phyloP scores from a whole-genome alignment of 2,797 vertebrate species.

The Cercopithecus diana region DNA sequence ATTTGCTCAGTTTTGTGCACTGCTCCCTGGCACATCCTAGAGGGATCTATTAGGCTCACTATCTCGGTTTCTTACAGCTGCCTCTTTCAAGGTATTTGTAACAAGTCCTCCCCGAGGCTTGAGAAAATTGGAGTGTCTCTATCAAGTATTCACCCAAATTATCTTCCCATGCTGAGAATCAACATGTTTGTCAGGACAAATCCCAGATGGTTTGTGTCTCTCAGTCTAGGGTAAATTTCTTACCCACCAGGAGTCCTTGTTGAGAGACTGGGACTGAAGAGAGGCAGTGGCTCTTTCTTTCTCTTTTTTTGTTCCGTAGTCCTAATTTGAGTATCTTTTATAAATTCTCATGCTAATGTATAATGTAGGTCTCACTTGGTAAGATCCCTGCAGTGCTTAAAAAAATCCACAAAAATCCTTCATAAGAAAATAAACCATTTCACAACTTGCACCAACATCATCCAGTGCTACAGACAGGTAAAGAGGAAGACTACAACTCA shows the following conservation, averaged over 20 bases:
- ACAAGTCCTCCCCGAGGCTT: neutral
- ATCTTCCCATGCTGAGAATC: neutral
- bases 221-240: neutral
- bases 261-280: neutral
- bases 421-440: conserved; percentile 24
- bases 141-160: conserved; percentile 5
- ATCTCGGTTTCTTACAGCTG: neutral
- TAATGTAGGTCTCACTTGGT: neutral
- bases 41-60: neutral
- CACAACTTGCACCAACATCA: neutral
- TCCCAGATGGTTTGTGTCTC: neutral
- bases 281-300: neutral
- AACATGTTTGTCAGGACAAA: neutral
- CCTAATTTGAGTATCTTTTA: neutral
- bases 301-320: neutral
- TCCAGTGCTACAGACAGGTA: neutral
- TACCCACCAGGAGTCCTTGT: neutral
- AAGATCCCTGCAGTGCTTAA: neutral
- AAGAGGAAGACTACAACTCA: neutral
- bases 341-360: neutral
- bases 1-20: neutral
- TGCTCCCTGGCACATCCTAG: neutral
- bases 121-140: neutral
- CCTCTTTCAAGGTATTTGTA: neutral
- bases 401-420: neutral